These are phyloP conservation scores for Pyrrhura leucotis DNA, from an alignment of 2,797 vertebrate genomes.

Conservation along the genomic window DNA sequence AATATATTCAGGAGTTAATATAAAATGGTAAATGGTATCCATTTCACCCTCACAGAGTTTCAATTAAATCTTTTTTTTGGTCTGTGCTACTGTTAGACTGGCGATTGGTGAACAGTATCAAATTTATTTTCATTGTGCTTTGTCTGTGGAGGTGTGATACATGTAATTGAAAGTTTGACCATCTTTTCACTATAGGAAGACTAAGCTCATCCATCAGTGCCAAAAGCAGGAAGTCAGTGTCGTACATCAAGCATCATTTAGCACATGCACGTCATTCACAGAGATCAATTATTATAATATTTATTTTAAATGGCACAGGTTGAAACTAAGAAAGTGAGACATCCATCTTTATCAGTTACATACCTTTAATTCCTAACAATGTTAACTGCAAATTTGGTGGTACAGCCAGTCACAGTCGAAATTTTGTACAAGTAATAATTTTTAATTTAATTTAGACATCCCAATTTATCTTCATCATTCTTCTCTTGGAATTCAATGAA, in stretches of 20 bases:
- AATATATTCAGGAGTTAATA: slow-evolving; percentile 11
- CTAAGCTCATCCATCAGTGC: slow-evolving; percentile 59
- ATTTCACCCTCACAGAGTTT: background rate
- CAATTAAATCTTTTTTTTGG: background rate
- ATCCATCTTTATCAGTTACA: slow-evolving; percentile 71
- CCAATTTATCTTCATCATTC: slow-evolving; percentile 70
- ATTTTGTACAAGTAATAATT: slow-evolving; percentile 68
- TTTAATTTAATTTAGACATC: slow-evolving; percentile 73
- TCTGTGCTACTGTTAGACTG: background rate
- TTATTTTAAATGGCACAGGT: slow-evolving; percentile 64
- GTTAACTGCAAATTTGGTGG: slow-evolving; percentile 50
- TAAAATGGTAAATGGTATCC: background rate
- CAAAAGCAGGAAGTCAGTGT: slow-evolving; percentile 40
- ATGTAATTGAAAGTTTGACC: slow-evolving; percentile 50
- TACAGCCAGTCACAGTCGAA: slow-evolving; percentile 20
- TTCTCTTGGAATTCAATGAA: slow-evolving; percentile 32
- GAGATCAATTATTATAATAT: slow-evolving; percentile 75
- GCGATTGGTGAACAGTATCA: background rate
- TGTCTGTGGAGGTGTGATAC: background rate
- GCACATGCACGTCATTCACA: slow-evolving; percentile 61
- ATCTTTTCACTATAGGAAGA: slow-evolving; percentile 62
- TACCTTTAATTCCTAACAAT: slow-evolving; percentile 57
- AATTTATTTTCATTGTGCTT: slow-evolving; percentile 9
- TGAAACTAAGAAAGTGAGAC: slow-evolving; percentile 55
- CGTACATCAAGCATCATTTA: slow-evolving; percentile 53